Conservation (phyloP, 2,797 vertebrate species). For the Takifugu rubripes region DNA sequence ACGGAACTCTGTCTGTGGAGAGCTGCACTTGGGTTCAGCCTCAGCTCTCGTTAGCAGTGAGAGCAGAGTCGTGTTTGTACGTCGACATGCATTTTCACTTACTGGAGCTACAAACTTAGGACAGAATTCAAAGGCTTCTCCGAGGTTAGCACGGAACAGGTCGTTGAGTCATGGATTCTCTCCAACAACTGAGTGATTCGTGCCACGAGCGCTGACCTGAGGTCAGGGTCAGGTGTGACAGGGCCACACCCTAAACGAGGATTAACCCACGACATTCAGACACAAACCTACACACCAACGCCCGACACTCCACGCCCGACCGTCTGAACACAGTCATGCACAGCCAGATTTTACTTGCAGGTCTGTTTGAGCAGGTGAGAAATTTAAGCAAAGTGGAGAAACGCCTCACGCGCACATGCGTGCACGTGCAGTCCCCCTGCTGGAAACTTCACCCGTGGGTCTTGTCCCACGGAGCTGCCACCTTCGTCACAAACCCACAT, state of each 20-base stretch:
- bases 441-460: conserved; percentile 14
- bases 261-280: conserved; percentile 16
- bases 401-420: neutral
- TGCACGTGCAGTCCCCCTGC: conserved; percentile 18
- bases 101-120: conserved; percentile 32
- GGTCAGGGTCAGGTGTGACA: conserved; percentile 3
- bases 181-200: conserved; percentile 12
- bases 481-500: conserved; percentile 45
- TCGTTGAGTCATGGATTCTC: conserved; percentile 64
- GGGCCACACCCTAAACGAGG: conserved; percentile 66
- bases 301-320: neutral
- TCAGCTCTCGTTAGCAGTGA: conserved; percentile 42
- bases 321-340: too few relatives aligned
- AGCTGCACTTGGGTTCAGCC: conserved; percentile 43
- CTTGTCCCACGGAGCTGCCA: conserved; percentile 41
- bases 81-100: conserved; percentile 50
- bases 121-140: conserved; percentile 15
- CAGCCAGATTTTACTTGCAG: too few relatives aligned
- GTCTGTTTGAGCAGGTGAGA: too few relatives aligned
- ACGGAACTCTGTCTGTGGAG: conserved; percentile 49
- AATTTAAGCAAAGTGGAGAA: too few relatives aligned
- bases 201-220: too few relatives aligned
- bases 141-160: conserved; percentile 31
- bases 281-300: neutral
- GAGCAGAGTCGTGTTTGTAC: conserved; percentile 35